These are phyloP conservation scores for Hepsetus odoe DNA, from an alignment of 2,113 vertebrate species.

Conservation along the genomic window DNA sequence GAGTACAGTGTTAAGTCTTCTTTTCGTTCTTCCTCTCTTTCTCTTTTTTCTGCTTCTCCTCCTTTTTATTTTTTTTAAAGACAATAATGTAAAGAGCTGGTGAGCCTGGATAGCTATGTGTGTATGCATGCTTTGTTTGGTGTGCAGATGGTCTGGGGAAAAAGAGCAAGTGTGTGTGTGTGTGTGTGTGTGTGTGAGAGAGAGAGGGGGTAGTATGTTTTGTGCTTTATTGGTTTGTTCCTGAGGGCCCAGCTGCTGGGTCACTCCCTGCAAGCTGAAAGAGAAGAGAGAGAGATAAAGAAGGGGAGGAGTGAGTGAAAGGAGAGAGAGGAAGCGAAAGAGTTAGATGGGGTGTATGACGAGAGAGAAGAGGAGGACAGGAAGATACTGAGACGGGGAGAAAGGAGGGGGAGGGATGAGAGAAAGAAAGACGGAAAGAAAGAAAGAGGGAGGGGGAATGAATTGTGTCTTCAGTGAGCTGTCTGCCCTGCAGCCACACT, in stretches of 20 bases:
- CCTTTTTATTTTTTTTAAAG: not conserved
- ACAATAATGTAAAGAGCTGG: slow-evolving; percentile 26
- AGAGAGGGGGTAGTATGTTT: slow-evolving; percentile 41
- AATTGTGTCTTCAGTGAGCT: slow-evolving; percentile 53
- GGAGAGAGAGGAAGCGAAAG: slow-evolving; percentile 15
- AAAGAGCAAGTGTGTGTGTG: slow-evolving; percentile 30
- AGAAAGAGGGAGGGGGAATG: slow-evolving; percentile 31
- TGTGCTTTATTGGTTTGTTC: slow-evolving; percentile 54
- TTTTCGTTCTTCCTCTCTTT: too few relatives aligned
- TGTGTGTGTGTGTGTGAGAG: slow-evolving; percentile 36
- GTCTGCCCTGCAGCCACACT: slow-evolving; percentile 58
- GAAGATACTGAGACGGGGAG: slow-evolving; percentile 1
- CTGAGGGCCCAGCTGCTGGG: slow-evolving; percentile 55
- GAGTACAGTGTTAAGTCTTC: not conserved
- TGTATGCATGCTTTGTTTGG: slow-evolving; percentile 23
- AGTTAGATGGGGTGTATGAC: not conserved
- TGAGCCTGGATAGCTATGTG: slow-evolving; percentile 8
- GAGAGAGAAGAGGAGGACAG: not conserved
- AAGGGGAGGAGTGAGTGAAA: slow-evolving; percentile 10
- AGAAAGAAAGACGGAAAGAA: slow-evolving; percentile 28
- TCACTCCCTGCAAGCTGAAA: slow-evolving; percentile 47
- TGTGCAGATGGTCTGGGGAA: slow-evolving; percentile 51
- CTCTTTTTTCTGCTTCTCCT: too few relatives aligned
- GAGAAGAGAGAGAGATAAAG: slow-evolving; percentile 19
- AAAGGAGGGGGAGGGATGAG: not conserved